These are phyloP conservation scores for Drosophila subsilvestris DNA, from an alignment of 2,888 invertebrate species.

Conservation along the genomic window DNA sequence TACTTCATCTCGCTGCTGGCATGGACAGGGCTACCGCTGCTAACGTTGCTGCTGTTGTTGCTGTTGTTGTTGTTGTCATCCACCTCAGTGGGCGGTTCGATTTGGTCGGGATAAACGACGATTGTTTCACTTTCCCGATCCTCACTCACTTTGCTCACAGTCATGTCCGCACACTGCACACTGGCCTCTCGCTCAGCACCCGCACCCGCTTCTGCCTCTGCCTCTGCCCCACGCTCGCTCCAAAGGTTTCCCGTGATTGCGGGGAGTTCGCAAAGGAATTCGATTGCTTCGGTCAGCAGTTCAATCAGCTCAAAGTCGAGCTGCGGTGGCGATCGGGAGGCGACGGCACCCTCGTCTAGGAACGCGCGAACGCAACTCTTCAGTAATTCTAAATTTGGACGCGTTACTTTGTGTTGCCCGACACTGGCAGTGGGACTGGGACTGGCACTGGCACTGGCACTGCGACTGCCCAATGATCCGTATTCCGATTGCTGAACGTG, in stretches of 20 bases:
- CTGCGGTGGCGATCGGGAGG: constrained; percentile 1
- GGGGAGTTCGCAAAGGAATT: constrained; percentile 47
- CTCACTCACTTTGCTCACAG: constrained; percentile 68
- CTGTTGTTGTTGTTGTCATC: constrained; percentile 51
- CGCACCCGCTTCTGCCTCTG: constrained; percentile 4
- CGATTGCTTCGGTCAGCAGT: constrained; percentile 60
- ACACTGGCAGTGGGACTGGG: constrained; percentile 9
- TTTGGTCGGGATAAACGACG: constrained; percentile 56
- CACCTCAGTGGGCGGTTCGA: constrained; percentile 57
- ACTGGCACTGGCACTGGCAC: constrained; percentile 38
- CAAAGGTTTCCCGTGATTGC: constrained; percentile 65
- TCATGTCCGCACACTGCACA: constrained; percentile 68
- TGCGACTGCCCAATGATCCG: constrained; percentile 37
- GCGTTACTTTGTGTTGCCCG: constrained; percentile 27
- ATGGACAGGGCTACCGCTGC: not conserved
- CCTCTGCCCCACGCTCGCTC: constrained; percentile 41
- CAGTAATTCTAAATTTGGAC: constrained; percentile 65
- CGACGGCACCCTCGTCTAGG: constrained; percentile 34
- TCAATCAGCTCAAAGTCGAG: constrained; percentile 60
- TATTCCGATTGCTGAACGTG: constrained; percentile 7
- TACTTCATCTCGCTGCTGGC: constrained; percentile 72
- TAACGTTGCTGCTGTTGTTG: constrained; percentile 3
- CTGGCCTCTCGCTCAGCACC: constrained; percentile 33
- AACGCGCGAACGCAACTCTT: constrained; percentile 60
- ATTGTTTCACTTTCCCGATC: constrained; percentile 69